Conservation (phyloP, 1,140 invertebrate species). For the Aphaenogaster ashmeadi region DNA sequence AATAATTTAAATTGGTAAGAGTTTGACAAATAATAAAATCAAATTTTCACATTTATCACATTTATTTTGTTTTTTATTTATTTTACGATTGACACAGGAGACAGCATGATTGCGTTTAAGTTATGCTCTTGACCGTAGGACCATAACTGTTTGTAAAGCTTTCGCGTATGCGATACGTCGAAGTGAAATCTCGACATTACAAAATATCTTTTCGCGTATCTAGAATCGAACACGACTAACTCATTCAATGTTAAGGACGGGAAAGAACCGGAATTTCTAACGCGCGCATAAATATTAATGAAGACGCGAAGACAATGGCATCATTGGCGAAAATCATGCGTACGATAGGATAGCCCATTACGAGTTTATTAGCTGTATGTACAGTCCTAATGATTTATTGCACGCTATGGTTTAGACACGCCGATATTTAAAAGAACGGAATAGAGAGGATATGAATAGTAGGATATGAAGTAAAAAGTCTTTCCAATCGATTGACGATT, state of each 20-base stretch:
- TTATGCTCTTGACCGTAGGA: neutral
- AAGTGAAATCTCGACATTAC: conserved; percentile 75
- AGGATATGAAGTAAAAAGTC: neutral
- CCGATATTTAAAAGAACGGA: neutral
- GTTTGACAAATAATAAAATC: neutral
- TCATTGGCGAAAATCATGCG: conserved; percentile 12
- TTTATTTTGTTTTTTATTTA: neutral
- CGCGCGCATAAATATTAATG: conserved; percentile 48
- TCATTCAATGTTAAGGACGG: conserved; percentile 77
- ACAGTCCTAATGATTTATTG: neutral
- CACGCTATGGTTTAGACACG: too few species aligned
- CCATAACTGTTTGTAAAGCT: neutral
- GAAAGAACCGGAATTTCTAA: conserved; percentile 71
- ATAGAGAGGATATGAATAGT: neutral
- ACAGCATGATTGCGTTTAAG: conserved; percentile 6
- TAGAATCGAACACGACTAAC: conserved; percentile 63
- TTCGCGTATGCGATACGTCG: conserved; percentile 57
- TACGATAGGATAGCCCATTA: neutral
- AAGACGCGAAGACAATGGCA: conserved; percentile 55
- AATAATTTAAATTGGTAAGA: neutral
- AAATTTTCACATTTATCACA: neutral
- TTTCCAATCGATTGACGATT: neutral
- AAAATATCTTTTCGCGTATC: conserved; percentile 71
- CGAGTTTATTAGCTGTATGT: neutral
- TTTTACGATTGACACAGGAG: neutral